Percentiles rank a stretch among this genome's conserved stretches.
Evolutionary conservation across 2,113 vertebrate species (phyloP).

Genomic region (Mus pahari): DNA sequence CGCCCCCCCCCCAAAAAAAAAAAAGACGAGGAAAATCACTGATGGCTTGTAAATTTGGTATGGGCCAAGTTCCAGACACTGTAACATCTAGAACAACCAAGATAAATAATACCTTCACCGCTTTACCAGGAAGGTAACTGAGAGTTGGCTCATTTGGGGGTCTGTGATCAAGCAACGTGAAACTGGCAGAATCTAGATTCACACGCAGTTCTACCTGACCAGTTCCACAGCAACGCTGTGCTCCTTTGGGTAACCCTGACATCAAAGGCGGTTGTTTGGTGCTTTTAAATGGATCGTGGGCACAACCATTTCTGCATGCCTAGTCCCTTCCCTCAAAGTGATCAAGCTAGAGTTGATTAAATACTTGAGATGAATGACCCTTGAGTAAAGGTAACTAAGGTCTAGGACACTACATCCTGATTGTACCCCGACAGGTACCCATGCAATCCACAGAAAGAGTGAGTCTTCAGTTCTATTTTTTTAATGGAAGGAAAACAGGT

Average conservation of each 20-base stretch:
- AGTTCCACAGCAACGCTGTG: not conserved
- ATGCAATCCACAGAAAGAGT: not conserved
- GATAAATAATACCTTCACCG: not conserved
- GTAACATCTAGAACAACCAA: not conserved
- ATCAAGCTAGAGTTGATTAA: slow-evolving; percentile 4
- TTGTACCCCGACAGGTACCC: not conserved
- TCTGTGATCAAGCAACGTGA: not conserved
- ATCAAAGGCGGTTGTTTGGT: not conserved
- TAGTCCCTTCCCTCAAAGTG: not conserved
- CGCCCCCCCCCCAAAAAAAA: not conserved
- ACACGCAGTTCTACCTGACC: not conserved
- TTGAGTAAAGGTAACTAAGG: not conserved
- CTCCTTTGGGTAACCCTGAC: not conserved
- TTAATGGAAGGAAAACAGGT: not conserved
- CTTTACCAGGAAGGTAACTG: not conserved
- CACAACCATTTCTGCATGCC: not conserved
- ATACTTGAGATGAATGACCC: not conserved
- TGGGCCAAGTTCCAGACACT: slow-evolving; percentile 4
- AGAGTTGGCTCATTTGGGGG: slow-evolving; percentile 9
- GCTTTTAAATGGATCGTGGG: not conserved
- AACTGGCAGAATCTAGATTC: not conserved
- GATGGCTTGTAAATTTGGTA: not conserved
- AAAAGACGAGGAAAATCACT: not conserved
- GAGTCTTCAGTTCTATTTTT: not conserved
- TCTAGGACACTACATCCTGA: not conserved